phyloP scores from a whole-genome alignment of 2,888 invertebrate species.

The Cheilosia vernalis region DNA sequence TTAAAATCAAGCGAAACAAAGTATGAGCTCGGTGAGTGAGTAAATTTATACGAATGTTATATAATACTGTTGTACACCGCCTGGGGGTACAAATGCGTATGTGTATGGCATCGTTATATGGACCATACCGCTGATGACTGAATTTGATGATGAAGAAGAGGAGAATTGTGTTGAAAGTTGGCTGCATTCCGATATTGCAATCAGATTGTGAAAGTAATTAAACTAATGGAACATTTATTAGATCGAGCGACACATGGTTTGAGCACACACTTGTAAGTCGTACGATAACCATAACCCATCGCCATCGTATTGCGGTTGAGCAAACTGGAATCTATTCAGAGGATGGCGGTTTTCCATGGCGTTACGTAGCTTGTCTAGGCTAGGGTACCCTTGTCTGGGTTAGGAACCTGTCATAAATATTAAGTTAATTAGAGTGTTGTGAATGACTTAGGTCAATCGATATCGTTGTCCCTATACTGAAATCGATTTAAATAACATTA shows the following conservation, averaged over 20 bases:
- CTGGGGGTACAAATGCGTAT: not conserved
- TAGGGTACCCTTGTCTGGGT: not conserved
- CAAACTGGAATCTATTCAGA: not conserved
- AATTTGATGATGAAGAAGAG: not conserved
- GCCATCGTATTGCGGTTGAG: not conserved
- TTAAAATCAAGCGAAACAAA: slow-evolving; percentile 65
- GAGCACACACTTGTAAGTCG: not conserved
- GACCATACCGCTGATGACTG: not conserved
- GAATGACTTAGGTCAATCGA: not conserved
- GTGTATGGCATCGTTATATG: not conserved
- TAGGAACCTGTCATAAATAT: not conserved
- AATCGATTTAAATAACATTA: too few species aligned
- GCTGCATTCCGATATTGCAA: slow-evolving; percentile 45
- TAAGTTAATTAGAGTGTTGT: not conserved
- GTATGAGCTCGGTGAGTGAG: slow-evolving; percentile 60
- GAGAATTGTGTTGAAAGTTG: slow-evolving; percentile 2
- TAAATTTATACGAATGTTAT: slow-evolving; percentile 61
- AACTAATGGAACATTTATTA: slow-evolving; percentile 68
- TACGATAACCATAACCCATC: slow-evolving; percentile 19
- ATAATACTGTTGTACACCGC: not conserved
- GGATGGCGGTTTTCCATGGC: not conserved
- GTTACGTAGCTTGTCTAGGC: slow-evolving; percentile 10
- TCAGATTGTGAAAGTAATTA: slow-evolving; percentile 58
- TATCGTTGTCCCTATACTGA: too few species aligned
- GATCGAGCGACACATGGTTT: slow-evolving; percentile 39